Evolutionary conservation across 2,113 vertebrate genomes (phyloP), one percentile per base, ranked within the genome.

Genomic region (Enhydra lutris): DNA sequence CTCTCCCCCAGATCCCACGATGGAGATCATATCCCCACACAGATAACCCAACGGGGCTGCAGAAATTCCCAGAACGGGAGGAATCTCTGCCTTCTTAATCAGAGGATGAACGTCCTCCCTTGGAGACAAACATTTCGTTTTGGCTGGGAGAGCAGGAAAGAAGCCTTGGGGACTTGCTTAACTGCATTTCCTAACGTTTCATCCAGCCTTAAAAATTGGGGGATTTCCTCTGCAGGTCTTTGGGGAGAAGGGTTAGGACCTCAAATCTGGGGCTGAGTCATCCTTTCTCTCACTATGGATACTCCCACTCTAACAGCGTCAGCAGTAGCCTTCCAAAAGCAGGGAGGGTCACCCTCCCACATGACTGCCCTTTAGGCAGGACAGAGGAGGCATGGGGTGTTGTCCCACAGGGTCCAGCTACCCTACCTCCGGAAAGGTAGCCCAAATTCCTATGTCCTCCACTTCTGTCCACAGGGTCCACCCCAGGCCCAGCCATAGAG

Each of bases 41-140:
- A 82, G 96, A 96, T 94, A 97, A 97, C 69, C 96, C 97, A 92
- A 86, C 3, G 91, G 91, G 80, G 82, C 0, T 86, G 88, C 18
- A 97, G 97, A 96, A 98, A 98, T 96, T 94, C 97, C 97, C 81
- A 91, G 96, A 96, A 95, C 13, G 95, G 94, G 97, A 98, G 96
- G 97, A 97, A 97, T 95, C 98, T 98, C 92, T 98, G 94, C 97
- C 97, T 98, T 98, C 98, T 96, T 94, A 82, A 96, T 95, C 95
- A 89, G 97, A 98, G 98, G 95, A 98, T 96, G 95, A 97, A 98
- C 96, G 94, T 97, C 97, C 98, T 98, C 97, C 97, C 97, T 98
- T 95, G 86, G 97, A 98, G 98, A 97, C 86, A 98, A 97, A 95
- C 95, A 98, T 98, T 98, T 98, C 98, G 98, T 98, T 97, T 97